Evolutionary conservation across 2,113 vertebrate genomes (phyloP).

Genomic region (Myxocyprinus asiaticus): DNA sequence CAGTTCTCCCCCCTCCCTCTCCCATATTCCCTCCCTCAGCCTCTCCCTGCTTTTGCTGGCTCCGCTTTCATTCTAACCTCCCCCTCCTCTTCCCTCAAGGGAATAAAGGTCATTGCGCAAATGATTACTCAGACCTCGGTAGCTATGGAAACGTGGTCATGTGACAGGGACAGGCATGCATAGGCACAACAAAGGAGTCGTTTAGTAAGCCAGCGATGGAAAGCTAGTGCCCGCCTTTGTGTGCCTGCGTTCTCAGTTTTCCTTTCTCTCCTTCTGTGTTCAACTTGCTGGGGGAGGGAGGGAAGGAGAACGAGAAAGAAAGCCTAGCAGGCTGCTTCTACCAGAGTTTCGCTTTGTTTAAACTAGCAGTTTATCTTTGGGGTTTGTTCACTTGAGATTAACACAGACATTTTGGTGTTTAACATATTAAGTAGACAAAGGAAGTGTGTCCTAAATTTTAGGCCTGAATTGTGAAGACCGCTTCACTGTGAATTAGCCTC

Average conservation of each 20-base stretch:
- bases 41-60: conserved; percentile 61
- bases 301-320: conserved; percentile 47
- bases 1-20: conserved; percentile 58
- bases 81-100: conserved; percentile 79
- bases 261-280: conserved; percentile 63
- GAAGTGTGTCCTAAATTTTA: conserved; percentile 12
- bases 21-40: conserved; percentile 33
- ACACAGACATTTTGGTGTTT: conserved; percentile 41
- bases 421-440: conserved; percentile 19
- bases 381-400: conserved; percentile 36
- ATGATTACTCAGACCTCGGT: conserved; percentile 96
- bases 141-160: conserved; percentile 88
- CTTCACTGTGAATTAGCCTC: not conserved
- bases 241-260: conserved; percentile 64
- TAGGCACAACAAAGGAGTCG: conserved; percentile 85
- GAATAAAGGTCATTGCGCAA: conserved; percentile 97
- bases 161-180: conserved; percentile 87
- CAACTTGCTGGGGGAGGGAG: conserved; percentile 59
- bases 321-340: conserved; percentile 51
- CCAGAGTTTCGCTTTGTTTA: conserved; percentile 69
- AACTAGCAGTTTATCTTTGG: conserved; percentile 46
- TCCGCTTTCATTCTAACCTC: conserved; percentile 63
- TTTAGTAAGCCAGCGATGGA: conserved; percentile 83
- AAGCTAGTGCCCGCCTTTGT: conserved; percentile 78
- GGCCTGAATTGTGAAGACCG: not conserved